Percentiles rank a stretch among this genome's conserved stretches.
These are phyloP conservation scores for Macroglossus sobrinus DNA, from an alignment of 2,113 vertebrate genomes.

Conservation along the genomic window DNA sequence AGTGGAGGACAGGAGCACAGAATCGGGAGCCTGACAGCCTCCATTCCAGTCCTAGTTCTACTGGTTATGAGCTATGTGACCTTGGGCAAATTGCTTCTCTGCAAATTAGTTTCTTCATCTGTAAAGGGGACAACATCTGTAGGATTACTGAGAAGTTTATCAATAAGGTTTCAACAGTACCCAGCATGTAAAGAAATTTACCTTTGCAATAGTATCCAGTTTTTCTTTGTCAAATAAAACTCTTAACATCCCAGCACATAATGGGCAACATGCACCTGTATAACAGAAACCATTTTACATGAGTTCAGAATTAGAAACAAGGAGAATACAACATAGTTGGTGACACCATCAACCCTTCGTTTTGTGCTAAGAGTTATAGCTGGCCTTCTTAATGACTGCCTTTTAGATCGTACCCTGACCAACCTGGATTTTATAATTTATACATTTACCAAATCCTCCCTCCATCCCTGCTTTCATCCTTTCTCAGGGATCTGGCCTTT, in stretches of 20 bases:
- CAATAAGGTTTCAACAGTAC: not conserved
- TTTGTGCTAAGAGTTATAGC: not conserved
- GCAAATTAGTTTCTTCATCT: not conserved
- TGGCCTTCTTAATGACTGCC: not conserved
- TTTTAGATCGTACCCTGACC: not conserved
- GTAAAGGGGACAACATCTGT: not conserved
- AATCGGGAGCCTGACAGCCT: not conserved
- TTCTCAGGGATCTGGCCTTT: not conserved
- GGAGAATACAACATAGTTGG: not conserved
- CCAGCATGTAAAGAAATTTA: conserved; percentile 69
- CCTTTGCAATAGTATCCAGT: conserved; percentile 94
- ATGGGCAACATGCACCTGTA: conserved; percentile 94
- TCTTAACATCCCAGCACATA: conserved; percentile 96
- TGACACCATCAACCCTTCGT: not conserved
- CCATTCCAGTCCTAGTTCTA: not conserved
- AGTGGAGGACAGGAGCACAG: not conserved
- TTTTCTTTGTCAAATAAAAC: conserved; percentile 95
- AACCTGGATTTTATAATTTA: not conserved
- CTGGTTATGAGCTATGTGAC: not conserved
- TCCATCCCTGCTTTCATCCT: not conserved
- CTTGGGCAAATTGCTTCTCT: not conserved
- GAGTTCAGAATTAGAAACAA: conserved; percentile 38
- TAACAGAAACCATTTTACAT: conserved; percentile 31
- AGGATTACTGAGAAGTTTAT: not conserved
- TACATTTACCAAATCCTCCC: not conserved